Base-by-base conservation (phyloP, 1,140 invertebrate genomes). In the Dufourea novaeangliae region DNA sequence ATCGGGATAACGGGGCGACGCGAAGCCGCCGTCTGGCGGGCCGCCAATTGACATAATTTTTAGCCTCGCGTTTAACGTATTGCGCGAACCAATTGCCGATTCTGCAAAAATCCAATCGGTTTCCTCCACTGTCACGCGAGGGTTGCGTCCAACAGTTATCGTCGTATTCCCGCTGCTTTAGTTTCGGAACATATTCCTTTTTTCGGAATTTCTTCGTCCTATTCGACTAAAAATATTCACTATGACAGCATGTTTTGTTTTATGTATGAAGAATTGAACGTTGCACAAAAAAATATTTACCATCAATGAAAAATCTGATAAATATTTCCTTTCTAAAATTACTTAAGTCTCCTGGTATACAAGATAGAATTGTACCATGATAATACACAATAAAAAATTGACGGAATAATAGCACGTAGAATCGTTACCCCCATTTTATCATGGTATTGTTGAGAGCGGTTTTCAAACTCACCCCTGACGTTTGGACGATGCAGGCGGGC, bases 401-500 rank as follows among this genome's bases (percentile, higher is more conserved):
- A 10, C 52, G 10, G 52, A 56, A 12, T 56, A 27, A 56, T 56
- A n/a, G 52, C 22, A 27, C 7, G 11, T 12, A 14, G 22, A 14
- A 56, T 25, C 52, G 52, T 27, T 14, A 27, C 2, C 1, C 52
- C 2, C 6, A 27, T 56, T 56, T 56, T 27, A 57, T 57, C 25
- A 14, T 32, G 12, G 54, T 27, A 25, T 32, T 20, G 25, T 11
- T 8, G n/a, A 25, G n/a, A 6, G 17, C 2, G 10, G 7, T 20
- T 34, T 50, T 54, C 6, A 14, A 52, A 85, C 80, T 87, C 61
- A 87, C 86, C 86, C 70, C 78, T 83, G 52, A 85, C 70, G 50
- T 75, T 75, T 14, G 72, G 50, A 39, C 66, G 61, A 71, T 64
- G 71, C 10, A 75, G 64, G 17, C 56, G 63, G 8, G 75, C 69